A percentile compares a stretch with the other conserved stretches of the same genome.
Evolutionary conservation across 2,113 vertebrate genomes (phyloP).

Genomic region (Hemiscyllium ocellatum): DNA sequence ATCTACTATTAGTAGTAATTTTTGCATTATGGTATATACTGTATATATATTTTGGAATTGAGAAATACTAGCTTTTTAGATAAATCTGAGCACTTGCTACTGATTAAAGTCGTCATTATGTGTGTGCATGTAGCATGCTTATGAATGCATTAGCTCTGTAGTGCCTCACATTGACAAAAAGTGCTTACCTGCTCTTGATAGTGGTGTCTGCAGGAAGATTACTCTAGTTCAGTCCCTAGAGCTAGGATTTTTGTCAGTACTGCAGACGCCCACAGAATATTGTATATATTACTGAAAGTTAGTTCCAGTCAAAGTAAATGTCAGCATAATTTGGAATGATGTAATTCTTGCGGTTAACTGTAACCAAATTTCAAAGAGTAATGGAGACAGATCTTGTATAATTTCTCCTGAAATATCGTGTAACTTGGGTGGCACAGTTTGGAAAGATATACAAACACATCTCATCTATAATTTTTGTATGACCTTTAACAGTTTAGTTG

Average conservation of each 20-base stretch:
- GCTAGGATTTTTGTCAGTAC: neutral
- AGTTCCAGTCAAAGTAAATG: neutral
- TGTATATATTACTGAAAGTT: neutral
- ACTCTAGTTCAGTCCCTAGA: neutral
- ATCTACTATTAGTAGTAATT: neutral
- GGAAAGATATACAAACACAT: neutral
- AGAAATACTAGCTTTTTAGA: neutral
- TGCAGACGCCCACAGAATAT: neutral
- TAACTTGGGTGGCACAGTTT: neutral
- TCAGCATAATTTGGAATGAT: neutral
- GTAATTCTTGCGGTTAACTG: neutral
- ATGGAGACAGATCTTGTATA: neutral
- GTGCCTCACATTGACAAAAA: neutral
- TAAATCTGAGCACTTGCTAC: neutral
- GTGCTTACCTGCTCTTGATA: neutral
- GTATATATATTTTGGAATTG: neutral
- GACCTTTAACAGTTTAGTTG: neutral
- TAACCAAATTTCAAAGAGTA: conserved; percentile 1
- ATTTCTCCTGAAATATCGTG: neutral
- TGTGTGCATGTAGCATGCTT: neutral
- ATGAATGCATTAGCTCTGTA: neutral
- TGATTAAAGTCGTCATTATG: neutral
- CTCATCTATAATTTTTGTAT: neutral
- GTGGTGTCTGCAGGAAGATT: neutral
- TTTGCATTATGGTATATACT: neutral